A percentile compares a stretch with the other conserved stretches of the same genome.
These are phyloP conservation scores for Drosophila pseudotalamancana DNA, from an alignment of 2,888 invertebrate species.

Conservation along the genomic window DNA sequence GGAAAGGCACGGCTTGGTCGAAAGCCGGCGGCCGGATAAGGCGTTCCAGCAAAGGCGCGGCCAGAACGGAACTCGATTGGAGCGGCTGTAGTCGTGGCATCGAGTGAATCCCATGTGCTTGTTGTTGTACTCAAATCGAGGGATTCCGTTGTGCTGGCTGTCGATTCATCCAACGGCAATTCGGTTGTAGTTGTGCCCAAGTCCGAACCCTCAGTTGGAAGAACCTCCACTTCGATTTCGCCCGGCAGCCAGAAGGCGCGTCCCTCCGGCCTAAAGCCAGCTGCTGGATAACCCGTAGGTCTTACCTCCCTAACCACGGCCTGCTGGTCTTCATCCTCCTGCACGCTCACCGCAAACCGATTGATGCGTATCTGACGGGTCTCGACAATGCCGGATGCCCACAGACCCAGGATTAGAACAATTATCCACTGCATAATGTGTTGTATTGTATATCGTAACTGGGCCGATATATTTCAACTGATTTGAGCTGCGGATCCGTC, in stretches of 20 bases:
- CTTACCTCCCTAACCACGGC: conserved; percentile 55
- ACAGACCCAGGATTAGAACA: conserved; percentile 33
- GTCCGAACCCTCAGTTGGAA: conserved; percentile 28
- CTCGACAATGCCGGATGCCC: conserved; percentile 41
- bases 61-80: conserved; percentile 30
- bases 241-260: conserved; percentile 71
- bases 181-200: conserved; percentile 64
- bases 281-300: conserved; percentile 70
- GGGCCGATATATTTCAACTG: conserved; percentile 51
- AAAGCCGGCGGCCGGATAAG: conserved; percentile 78
- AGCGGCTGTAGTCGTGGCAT: conserved; percentile 16
- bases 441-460: conserved; percentile 39
- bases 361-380: conserved; percentile 77
- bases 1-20: conserved; percentile 74
- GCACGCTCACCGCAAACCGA: conserved; percentile 70
- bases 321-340: conserved; percentile 59
- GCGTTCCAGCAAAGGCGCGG: conserved; percentile 44
- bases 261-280: conserved; percentile 70
- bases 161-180: conserved; percentile 25
- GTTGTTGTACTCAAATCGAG: conserved; percentile 53
- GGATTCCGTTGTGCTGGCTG: conserved; percentile 58
- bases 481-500: conserved; percentile 38
- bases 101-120: conserved; percentile 32
- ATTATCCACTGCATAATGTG: conserved; percentile 48
- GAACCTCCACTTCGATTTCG: conserved; percentile 32